Percentiles rank a stretch among this genome's conserved stretches.
phyloP scores from a whole-genome alignment of 1,140 invertebrate species.

The Araneus ventricosus region DNA sequence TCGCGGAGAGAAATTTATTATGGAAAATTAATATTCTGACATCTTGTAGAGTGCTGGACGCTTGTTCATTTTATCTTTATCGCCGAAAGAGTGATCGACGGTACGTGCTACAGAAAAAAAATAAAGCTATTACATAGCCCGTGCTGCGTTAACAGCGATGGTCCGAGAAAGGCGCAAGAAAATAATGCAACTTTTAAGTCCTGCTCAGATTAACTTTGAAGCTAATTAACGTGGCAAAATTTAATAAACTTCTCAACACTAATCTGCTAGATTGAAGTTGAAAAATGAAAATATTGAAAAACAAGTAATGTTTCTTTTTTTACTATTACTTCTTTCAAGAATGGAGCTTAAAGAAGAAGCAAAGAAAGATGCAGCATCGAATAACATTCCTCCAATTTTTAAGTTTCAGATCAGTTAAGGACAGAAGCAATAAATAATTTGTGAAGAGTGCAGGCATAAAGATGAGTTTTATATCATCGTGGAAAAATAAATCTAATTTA shows the following conservation, averaged over 20 bases:
- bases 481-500: too few relatives aligned
- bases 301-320: neutral
- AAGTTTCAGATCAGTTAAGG: neutral
- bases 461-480: too few relatives aligned
- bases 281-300: conserved; percentile 42
- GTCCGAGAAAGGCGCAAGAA: conserved; percentile 32
- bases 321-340: neutral
- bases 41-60: conserved; percentile 25
- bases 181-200: conserved; percentile 62
- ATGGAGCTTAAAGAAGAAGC: neutral
- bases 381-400: neutral
- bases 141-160: neutral
- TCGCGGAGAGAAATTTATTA: conserved; percentile 63
- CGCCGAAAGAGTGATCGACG: conserved; percentile 12
- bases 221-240: conserved; percentile 59
- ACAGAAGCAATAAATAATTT: too few relatives aligned
- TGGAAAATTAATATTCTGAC: conserved; percentile 73
- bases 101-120: neutral
- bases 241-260: conserved; percentile 63
- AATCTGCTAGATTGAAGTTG: conserved; percentile 27
- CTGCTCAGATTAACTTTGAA: conserved; percentile 45
- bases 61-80: conserved; percentile 49
- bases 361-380: neutral
- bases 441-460: too few relatives aligned
- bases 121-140: neutral